Evolutionary conservation across 37 sponge, comb jelly and placozoan genomes (phyloP).

Genomic region (Mnemiopsis leidyi): DNA sequence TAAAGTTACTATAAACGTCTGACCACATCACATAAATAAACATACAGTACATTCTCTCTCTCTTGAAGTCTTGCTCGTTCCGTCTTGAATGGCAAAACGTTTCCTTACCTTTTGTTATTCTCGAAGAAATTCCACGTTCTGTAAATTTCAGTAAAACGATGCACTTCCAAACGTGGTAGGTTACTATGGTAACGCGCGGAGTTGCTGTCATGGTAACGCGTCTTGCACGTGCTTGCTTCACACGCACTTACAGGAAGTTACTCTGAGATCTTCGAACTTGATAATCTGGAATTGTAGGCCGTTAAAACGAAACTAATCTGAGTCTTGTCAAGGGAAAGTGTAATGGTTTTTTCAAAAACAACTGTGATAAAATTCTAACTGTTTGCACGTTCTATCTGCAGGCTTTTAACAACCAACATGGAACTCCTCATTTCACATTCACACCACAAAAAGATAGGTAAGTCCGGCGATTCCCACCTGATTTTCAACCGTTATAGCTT

Average conservation of each 20-base stretch:
- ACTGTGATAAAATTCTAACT: no score
- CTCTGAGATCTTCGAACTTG: background rate
- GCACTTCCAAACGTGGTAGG: background rate
- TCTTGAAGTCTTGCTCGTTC: background rate
- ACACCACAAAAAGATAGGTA: no score
- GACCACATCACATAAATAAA: background rate
- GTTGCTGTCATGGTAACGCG: background rate
- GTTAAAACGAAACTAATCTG: no score
- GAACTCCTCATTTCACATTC: no score
- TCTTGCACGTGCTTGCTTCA: slow-evolving; percentile 26
- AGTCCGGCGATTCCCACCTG: no score
- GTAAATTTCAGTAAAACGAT: background rate
- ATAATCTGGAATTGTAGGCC: slow-evolving; percentile 16
- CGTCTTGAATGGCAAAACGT: no score
- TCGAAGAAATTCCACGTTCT: background rate
- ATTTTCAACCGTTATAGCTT: slow-evolving; percentile 24
- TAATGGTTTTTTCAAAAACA: no score
- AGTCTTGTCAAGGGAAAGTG: no score
- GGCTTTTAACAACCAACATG: no score
- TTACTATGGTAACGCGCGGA: background rate
- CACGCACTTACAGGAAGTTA: slow-evolving; percentile 58
- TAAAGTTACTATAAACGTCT: background rate
- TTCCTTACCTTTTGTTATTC: background rate
- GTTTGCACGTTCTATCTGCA: no score
- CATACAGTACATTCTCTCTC: background rate